Conservation (phyloP, 2,113 vertebrate species). For the Taxidea taxus region DNA sequence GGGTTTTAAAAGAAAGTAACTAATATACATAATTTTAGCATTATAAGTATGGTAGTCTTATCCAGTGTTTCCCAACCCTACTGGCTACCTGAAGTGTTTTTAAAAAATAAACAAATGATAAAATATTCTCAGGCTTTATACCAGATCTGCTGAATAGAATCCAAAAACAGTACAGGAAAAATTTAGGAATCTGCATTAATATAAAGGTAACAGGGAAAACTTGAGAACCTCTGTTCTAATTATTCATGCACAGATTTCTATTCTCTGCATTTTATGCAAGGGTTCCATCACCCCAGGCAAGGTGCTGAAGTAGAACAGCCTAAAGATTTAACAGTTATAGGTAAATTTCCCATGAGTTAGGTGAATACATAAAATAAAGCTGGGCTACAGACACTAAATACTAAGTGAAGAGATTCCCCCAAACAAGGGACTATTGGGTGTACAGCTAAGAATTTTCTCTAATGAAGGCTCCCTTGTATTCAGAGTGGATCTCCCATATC, state of each 20-base stretch:
- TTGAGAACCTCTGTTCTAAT: neutral
- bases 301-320: neutral
- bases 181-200: neutral
- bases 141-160: neutral
- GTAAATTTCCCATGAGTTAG: neutral
- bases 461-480: neutral
- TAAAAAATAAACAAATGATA: neutral
- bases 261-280: neutral
- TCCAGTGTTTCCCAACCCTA: neutral
- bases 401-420: neutral
- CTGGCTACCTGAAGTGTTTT: neutral
- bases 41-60: neutral
- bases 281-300: neutral
- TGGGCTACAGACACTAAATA: neutral
- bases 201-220: neutral
- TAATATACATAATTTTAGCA: neutral
- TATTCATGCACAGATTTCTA: neutral
- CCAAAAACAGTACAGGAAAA: neutral
- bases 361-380: neutral
- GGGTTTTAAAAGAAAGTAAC: neutral
- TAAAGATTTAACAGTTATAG: neutral
- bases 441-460: neutral
- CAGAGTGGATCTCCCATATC: neutral
- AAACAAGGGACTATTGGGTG: neutral
- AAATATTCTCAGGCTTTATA: neutral